Evolutionary conservation across 2,888 invertebrate species (phyloP), one percentile per base, ranked within the genome.

Genomic region (Nemurella pictetii): DNA sequence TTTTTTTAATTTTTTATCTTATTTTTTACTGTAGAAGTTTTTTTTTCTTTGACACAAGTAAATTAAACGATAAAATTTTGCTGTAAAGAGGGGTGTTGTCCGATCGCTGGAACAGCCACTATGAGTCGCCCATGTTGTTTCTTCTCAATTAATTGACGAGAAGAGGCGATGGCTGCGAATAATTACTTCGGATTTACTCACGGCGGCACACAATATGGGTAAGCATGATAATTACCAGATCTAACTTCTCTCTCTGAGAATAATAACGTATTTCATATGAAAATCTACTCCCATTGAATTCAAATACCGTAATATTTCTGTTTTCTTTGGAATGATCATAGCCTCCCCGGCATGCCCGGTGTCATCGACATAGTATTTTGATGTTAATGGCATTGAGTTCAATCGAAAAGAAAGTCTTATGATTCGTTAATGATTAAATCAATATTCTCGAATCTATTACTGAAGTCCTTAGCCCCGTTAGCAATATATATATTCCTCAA

Each of bases 131-230:
- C 85, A 84, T 86, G 30, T 86, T 86, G 86, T 83, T 84, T 32
- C 84, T 86, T 30, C 83, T 85, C 86, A 84, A 85, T 84, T 85
- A 35, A 77, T 83, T 30, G 26, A 12, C 82, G 77, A 83, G 85
- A 84, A 84, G 73, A 85, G 74, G 83, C 77, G 83, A 95, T 96
- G 96, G 96, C 96, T 92, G 94, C 96, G 91, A 97, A 97, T 93
- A 97, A 97, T 94, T 97, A 97, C 93, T 97, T 97, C 91, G 97
- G 97, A 90, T 97, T 97, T 94, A 96, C 96, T 89, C 97, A 97
- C 91, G 96, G 96, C 90, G 96, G 97, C 91, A 96, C 97, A 89
- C 97, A 97, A 93, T 97, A 97, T 91, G 96, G 95, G 95, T 96
- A 92, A 93, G 94, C 92, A 88, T 87, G 87, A 86, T 87, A 87